These are phyloP conservation scores for Serilophus lunatus DNA, from an alignment of 2,113 vertebrate species.

Conservation along the genomic window DNA sequence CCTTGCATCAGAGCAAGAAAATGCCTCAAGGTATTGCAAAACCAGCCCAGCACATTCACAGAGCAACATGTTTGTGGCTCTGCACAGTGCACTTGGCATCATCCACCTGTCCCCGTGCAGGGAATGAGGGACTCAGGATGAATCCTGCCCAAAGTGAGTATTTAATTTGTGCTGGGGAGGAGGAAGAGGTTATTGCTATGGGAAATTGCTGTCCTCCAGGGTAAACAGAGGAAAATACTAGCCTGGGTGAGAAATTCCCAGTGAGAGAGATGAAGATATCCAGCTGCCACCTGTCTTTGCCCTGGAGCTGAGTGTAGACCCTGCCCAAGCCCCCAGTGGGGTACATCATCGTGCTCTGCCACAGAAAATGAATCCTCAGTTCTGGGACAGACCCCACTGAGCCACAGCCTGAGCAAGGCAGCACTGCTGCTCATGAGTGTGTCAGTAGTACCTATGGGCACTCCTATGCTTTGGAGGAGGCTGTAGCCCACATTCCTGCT, in stretches of 20 bases:
- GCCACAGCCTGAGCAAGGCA: not conserved
- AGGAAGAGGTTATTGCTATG: not conserved
- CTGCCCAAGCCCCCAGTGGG: accelerated
- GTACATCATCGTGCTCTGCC: not conserved
- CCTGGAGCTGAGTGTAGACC: not conserved
- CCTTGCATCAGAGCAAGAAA: not conserved
- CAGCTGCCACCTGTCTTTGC: not conserved
- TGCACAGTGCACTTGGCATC: accelerated
- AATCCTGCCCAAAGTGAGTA: not conserved
- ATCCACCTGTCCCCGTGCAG: accelerated
- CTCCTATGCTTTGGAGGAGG: accelerated
- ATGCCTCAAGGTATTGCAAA: not conserved
- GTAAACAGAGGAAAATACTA: not conserved
- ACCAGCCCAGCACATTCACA: not conserved
- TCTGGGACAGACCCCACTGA: not conserved
- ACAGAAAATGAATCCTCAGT: accelerated
- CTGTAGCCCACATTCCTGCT: accelerated
- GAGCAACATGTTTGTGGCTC: accelerated
- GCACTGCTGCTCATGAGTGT: accelerated
- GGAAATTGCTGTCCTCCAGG: not conserved
- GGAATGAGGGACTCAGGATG: accelerated
- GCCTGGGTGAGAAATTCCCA: not conserved
- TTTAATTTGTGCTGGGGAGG: not conserved
- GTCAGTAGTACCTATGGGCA: not conserved
- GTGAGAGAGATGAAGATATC: not conserved